Base-by-base conservation (phyloP, 2,113 vertebrate genomes). In the Verasper variegatus region DNA sequence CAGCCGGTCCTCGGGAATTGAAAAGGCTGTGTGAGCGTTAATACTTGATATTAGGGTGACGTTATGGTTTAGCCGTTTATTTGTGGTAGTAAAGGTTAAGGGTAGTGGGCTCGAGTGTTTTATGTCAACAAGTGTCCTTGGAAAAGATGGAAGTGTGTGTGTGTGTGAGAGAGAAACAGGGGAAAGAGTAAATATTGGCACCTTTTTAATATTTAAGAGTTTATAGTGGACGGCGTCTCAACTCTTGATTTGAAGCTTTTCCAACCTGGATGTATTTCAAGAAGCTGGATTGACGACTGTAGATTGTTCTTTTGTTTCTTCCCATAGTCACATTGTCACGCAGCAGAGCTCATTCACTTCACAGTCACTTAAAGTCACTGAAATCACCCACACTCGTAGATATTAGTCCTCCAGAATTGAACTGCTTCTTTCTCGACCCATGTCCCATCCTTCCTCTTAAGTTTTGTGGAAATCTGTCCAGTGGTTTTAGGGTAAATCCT, bases 151-250 rank as follows among this genome's bases (percentile, higher is more conserved):
- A 12, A 7, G 42, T 59, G 76, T 40, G 49, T 66, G 76, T 47
- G 49, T 67, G 76, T 54, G 49, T 67, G 76, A 47, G 52, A 60
- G 42, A 17, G 5, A 45, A 17, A 26, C 17, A 3, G 35, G 12
- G 27, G 45, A 37, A 20, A 64, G 52, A 61, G 21, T 74, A 31
- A 71, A 24, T 74, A 51, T 51, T 61, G 59, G 63, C 0, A 10
- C 52, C 18, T 20, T 77, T 80, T 80, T 83, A 74, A 70, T 74
- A 68, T 78, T 81, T 77, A 74, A 83, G 0, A 54, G 61, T 84
- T 82, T 57, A 57, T 56, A 13, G 17, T 24, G 14, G 26, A 52
- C 51, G 15, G 11, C 1, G 4, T 2, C 51, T 57, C 40, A 23
- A 31, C 35, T 69, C 27, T 55, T 20, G 18, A 67, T 60, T 37